phyloP scores from a whole-genome alignment of 2,113 vertebrate species.

The Pollimyrus isidori region DNA sequence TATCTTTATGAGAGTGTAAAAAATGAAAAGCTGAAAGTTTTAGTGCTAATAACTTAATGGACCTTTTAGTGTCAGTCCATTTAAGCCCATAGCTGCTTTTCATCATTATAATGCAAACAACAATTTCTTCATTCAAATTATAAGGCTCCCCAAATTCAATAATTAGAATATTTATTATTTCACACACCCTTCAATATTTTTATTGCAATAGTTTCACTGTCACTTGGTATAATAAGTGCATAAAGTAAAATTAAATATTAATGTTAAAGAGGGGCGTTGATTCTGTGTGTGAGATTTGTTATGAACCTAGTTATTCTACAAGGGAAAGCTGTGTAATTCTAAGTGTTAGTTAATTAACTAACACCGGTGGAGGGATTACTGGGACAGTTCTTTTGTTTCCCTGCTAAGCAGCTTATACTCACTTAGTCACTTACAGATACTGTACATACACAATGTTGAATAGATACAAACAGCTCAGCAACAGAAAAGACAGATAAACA shows the following conservation, averaged over 20 bases:
- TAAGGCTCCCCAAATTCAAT: background rate
- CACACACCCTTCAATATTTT: background rate
- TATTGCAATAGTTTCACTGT: background rate
- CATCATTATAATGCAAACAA: background rate
- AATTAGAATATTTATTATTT: background rate
- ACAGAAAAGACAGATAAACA: background rate
- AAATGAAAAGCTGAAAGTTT: conserved; percentile 9
- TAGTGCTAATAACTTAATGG: conserved; percentile 5
- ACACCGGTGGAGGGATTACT: background rate
- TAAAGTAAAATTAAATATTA: background rate
- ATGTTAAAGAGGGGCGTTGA: background rate
- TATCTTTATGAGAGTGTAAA: background rate
- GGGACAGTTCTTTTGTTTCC: background rate
- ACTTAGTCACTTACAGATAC: background rate
- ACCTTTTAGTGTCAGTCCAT: background rate
- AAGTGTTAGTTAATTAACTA: background rate
- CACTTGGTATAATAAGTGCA: background rate
- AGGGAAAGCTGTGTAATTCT: background rate
- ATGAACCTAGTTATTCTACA: background rate
- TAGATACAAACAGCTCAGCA: background rate
- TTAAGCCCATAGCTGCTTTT: background rate
- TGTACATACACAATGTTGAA: background rate
- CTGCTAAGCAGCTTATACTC: background rate
- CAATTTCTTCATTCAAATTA: background rate
- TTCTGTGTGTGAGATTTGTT: background rate